Evolutionary conservation across 2,888 invertebrate genomes (phyloP).

Genomic region (Sphinx pinastri): DNA sequence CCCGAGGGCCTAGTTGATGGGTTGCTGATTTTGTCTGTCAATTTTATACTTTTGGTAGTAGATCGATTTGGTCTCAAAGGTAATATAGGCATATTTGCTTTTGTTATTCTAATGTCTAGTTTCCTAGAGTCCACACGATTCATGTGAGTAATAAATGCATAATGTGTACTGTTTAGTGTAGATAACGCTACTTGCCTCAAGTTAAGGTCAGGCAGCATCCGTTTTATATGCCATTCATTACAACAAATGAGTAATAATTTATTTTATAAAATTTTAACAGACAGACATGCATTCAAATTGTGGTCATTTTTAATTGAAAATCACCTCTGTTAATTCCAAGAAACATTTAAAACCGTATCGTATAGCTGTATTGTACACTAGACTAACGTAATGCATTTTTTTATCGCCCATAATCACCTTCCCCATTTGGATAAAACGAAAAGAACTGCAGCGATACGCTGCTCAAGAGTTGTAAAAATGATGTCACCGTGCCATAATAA

Average conservation of each 20-base stretch:
- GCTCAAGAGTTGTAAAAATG: slow-evolving; percentile 36
- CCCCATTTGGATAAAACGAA: neutral
- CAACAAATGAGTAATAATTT: neutral
- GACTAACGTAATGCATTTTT: neutral
- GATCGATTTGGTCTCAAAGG: neutral
- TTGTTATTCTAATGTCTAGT: slow-evolving; percentile 4
- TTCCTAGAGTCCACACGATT: neutral
- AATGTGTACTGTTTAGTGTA: neutral
- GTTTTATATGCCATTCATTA: neutral
- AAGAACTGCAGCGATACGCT: slow-evolving; percentile 5
- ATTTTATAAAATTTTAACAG: neutral
- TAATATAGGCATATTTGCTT: neutral
- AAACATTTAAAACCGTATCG: no score
- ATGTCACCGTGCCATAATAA: slow-evolving; percentile 54
- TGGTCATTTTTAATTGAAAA: no score
- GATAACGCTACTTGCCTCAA: slow-evolving; percentile 9
- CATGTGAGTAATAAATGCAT: slow-evolving; percentile 9
- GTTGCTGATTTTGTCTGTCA: no score
- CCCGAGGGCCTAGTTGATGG: no score
- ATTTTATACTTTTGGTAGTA: no score
- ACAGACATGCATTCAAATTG: neutral
- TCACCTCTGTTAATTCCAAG: no score
- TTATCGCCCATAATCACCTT: neutral
- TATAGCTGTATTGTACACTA: neutral
- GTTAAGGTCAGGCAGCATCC: slow-evolving; percentile 28